Evolutionary conservation across 2,113 vertebrate genomes (phyloP).

Genomic region (Cyphomyrus plagiostoma): DNA sequence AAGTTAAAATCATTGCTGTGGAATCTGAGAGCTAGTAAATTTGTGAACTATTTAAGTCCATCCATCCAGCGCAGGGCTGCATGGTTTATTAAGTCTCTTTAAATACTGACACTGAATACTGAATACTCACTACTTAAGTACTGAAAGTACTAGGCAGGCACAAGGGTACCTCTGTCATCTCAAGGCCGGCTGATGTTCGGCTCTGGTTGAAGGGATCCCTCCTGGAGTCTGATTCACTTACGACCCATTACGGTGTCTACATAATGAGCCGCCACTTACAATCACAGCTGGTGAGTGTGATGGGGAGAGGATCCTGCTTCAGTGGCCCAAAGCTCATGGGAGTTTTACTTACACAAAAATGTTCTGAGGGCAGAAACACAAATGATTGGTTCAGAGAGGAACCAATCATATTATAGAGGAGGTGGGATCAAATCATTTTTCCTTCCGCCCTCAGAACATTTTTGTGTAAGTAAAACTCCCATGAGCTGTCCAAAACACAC

Average conservation of each 20-base stretch:
- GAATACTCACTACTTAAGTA: not conserved
- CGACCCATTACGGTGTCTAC: not conserved
- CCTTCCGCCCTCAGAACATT: too few relatives aligned
- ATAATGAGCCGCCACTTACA: not conserved
- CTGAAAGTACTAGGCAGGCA: not conserved
- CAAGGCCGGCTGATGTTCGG: not conserved
- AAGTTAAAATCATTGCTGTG: not conserved
- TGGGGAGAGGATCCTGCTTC: not conserved
- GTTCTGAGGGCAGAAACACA: too few relatives aligned
- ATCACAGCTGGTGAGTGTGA: not conserved
- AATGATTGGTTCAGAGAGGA: too few relatives aligned
- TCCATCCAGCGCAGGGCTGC: not conserved
- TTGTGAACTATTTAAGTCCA: not conserved
- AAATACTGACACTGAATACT: not conserved
- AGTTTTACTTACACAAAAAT: too few relatives aligned
- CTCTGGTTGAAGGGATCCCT: not conserved
- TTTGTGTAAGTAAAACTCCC: too few relatives aligned
- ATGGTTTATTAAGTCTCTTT: not conserved
- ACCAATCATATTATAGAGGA: too few relatives aligned
- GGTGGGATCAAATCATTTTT: too few relatives aligned
- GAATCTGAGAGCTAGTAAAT: not conserved
- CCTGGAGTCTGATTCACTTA: not conserved
- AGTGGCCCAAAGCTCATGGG: not conserved
- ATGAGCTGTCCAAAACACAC: not conserved
- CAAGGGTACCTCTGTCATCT: not conserved